These are phyloP conservation scores for Thereva unica DNA, from an alignment of 2,888 invertebrate genomes.

Conservation along the genomic window DNA sequence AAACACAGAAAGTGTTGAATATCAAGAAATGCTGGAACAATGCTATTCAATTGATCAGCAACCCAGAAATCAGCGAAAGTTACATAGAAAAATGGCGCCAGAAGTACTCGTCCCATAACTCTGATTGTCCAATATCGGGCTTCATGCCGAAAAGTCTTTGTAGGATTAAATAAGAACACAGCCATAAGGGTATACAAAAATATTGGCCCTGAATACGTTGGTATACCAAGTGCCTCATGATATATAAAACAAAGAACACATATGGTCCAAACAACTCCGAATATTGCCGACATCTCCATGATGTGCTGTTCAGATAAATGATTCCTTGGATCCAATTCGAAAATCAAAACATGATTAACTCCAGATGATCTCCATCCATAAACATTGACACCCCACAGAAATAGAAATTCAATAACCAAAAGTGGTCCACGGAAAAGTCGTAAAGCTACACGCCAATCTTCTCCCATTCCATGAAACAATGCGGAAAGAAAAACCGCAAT, in stretches of 20 bases:
- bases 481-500: slow-evolving; percentile 74
- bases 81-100: slow-evolving; percentile 77
- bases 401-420: slow-evolving; percentile 73
- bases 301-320: slow-evolving; percentile 76
- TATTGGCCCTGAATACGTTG: slow-evolving; percentile 77
- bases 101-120: slow-evolving; percentile 65
- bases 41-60: slow-evolving; percentile 81
- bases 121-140: slow-evolving; percentile 74
- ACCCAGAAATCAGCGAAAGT: slow-evolving; percentile 87
- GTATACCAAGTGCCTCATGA: slow-evolving; percentile 67
- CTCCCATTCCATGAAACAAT: slow-evolving; percentile 58
- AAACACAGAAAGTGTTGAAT: slow-evolving; percentile 80
- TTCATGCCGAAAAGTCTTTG: slow-evolving; percentile 74
- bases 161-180: slow-evolving; percentile 75
- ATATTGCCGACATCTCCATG: slow-evolving; percentile 76
- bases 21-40: slow-evolving; percentile 75
- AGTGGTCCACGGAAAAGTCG: slow-evolving; percentile 80
- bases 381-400: slow-evolving; percentile 78
- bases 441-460: slow-evolving; percentile 71
- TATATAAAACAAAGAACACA: slow-evolving; percentile 70
- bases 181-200: slow-evolving; percentile 69
- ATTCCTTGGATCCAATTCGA: slow-evolving; percentile 79
- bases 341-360: slow-evolving; percentile 82
- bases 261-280: slow-evolving; percentile 76
- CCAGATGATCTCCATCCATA: slow-evolving; percentile 82